A percentile compares a stretch with the other conserved stretches of the same genome.
These are phyloP conservation scores for Leptodactylus fuscus DNA, from an alignment of 2,113 vertebrate species.

Conservation along the genomic window DNA sequence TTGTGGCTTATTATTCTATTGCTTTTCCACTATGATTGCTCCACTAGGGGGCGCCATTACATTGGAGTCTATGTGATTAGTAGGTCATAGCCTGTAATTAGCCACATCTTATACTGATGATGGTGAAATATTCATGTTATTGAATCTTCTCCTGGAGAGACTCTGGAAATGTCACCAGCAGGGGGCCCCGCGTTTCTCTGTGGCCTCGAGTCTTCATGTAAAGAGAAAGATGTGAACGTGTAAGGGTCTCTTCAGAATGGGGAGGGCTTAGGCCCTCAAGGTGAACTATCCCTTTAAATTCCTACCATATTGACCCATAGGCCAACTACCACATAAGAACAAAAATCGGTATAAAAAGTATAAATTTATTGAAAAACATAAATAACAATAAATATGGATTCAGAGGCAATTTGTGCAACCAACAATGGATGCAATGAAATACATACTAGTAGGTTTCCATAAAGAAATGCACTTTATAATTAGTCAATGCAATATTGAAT, in stretches of 20 bases:
- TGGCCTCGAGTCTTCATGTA: background rate
- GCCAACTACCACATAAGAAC: no score
- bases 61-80: background rate
- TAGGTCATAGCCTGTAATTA: background rate
- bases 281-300: background rate
- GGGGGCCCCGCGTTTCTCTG: background rate
- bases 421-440: no score
- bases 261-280: background rate
- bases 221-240: background rate
- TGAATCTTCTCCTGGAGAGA: background rate
- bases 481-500: no score
- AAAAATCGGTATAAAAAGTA: no score
- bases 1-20: no score
- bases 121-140: background rate
- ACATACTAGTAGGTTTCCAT: no score
- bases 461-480: no score
- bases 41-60: background rate
- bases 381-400: no score
- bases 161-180: background rate
- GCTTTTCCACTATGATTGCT: no score
- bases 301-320: no score
- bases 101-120: background rate
- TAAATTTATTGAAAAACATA: no score
- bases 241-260: background rate
- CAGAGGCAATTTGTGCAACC: no score